Base-by-base conservation (phyloP, 2,888 invertebrate genomes). In the Ectemnius continuus region DNA sequence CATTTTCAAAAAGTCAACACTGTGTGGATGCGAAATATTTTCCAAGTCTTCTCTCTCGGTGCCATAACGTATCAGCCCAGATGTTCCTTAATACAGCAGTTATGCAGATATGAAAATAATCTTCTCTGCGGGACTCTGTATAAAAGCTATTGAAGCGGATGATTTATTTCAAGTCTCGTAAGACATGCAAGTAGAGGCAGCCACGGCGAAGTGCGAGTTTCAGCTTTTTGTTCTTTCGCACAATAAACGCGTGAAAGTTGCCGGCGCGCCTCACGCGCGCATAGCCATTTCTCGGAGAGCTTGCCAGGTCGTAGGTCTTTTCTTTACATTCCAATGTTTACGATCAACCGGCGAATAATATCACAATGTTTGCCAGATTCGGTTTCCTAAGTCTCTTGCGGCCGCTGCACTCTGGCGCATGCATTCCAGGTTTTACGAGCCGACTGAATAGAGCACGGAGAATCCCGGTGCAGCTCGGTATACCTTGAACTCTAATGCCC, bases 381-480 rank as follows among this genome's bases (percentile, higher is more conserved):
- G 66, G 72, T 68, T 73, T 70, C 71, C 68, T 65, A 67, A 73
- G 71, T 67, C 65, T 70, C 65, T 68, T 26, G 18, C n/a, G 11
- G 47, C 28, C 61, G 52, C 20, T 26, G 16, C 58, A 13, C 20
- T 20, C 14, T 65, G 76, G 61, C 67, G 72, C 60, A 75, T 73
- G 52, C 80, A 79, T 80, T 80, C 79, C 79, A 70, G 28, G 48
- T 67, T 79, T 79, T 80, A 80, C 75, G 79, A 77, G 20, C 70
- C 46, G 26, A 8, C 60, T 26, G 69, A 77, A 71, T 68, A 75
- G 70, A 70, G 75, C 76, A 57, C 65, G 64, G 58, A 66, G 47
- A 73, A 73, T 68, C 58, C 60, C 18, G 61, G 58, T 8, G 36
- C 8, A 36, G 5, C 36, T 6, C 36, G 4, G 36, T 1, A 11